These are phyloP conservation scores for Drosophila grimshawi DNA, from an alignment of 1,140 invertebrate species.

Conservation along the genomic window DNA sequence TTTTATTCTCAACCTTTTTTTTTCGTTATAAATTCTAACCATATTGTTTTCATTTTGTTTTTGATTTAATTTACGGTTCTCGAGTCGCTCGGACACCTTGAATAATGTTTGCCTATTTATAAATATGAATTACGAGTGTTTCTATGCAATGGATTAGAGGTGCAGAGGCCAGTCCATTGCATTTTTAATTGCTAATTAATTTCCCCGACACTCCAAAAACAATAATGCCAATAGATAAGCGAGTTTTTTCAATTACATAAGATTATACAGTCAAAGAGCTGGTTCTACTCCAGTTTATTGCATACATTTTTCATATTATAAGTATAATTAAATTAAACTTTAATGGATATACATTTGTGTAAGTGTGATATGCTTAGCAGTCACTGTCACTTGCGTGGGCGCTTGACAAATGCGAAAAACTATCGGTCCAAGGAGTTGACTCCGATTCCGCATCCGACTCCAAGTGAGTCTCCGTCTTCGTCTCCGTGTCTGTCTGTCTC, in stretches of 20 bases:
- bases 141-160: constrained; percentile 59
- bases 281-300: constrained; percentile 59
- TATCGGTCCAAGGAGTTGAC: not conserved
- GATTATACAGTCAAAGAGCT: constrained; percentile 50
- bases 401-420: constrained; percentile 48
- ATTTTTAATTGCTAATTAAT: constrained; percentile 84
- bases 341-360: constrained; percentile 42
- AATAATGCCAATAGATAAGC: constrained; percentile 45
- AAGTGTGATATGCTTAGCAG: constrained; percentile 32
- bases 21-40: constrained; percentile 79
- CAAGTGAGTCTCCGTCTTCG: constrained; percentile 8
- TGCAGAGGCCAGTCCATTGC: constrained; percentile 49
- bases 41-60: constrained; percentile 80
- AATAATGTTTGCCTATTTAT: constrained; percentile 83
- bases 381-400: constrained; percentile 48
- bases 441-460: not conserved
- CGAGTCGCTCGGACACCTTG: constrained; percentile 70
- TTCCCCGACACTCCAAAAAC: constrained; percentile 67
- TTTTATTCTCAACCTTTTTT: constrained; percentile 56
- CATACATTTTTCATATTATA: constrained; percentile 57
- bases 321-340: constrained; percentile 74
- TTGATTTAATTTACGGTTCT: constrained; percentile 83
- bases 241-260: constrained; percentile 21
- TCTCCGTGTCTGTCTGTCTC: constrained; percentile 20
- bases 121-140: constrained; percentile 77